Evolutionary conservation across 2,113 vertebrate species (phyloP).

Genomic region (Clarias macrocephalus): DNA sequence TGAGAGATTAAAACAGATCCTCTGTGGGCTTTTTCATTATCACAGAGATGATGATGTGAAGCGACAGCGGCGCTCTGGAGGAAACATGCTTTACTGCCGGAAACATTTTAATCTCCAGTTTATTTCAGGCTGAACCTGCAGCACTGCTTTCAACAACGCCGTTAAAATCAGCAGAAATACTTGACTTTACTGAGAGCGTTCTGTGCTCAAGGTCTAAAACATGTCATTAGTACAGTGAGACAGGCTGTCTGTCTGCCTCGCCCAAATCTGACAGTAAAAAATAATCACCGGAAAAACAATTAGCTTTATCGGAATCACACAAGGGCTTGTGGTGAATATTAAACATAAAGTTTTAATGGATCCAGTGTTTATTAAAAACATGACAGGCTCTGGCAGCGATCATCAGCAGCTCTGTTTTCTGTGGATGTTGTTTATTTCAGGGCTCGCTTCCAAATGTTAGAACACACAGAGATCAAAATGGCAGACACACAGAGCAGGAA

Average conservation of each 20-base stretch:
- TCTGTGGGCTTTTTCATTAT: conserved; percentile 1
- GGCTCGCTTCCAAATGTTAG: not conserved
- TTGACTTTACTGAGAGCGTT: no score
- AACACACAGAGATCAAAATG: not conserved
- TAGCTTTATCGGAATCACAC: not conserved
- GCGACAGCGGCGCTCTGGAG: not conserved
- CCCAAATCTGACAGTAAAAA: not conserved
- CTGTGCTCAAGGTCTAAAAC: not conserved
- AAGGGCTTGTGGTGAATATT: not conserved
- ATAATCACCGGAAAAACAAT: not conserved
- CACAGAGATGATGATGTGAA: conserved; percentile 4
- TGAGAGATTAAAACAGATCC: conserved; percentile 3
- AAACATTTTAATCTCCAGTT: conserved; percentile 18
- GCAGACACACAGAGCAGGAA: not conserved
- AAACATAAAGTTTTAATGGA: not conserved
- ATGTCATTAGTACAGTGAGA: not conserved
- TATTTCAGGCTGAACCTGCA: not conserved
- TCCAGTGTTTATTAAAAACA: not conserved
- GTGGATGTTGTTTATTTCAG: not conserved
- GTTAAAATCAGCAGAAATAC: not conserved
- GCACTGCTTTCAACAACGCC: not conserved
- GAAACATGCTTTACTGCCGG: not conserved
- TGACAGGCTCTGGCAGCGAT: not conserved
- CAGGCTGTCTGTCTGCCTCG: not conserved
- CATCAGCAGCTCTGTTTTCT: not conserved